Base-by-base conservation (phyloP, 1,140 invertebrate genomes). In the Sminthurinus signatus region DNA sequence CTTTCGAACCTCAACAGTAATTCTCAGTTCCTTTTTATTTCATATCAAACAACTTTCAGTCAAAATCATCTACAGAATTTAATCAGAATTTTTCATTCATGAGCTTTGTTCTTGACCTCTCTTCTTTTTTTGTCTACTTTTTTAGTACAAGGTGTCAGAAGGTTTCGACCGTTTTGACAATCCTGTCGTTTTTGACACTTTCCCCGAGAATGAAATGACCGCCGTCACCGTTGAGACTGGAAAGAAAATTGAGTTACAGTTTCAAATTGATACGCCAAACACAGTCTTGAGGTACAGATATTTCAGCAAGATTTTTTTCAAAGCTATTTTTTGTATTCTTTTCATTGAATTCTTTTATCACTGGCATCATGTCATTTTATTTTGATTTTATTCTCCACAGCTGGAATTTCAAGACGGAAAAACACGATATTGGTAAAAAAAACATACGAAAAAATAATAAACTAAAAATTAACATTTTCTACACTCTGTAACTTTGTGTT, bases 351-450 rank as follows among this genome's bases (percentile, higher is more conserved):
- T 12, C 2, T 29, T 44, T 29, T 43, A 15, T n/a, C n/a, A n/a
- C n/a, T n/a, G n/a, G n/a, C 14, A 39, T 48, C 27, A 10, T 44
- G 14, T 32, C 12, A 17, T 17, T 44, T 54, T 42, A 50, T 50
- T 27, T 72, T 19, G n/a, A n/a, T n/a, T n/a, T n/a, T n/a, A n/a
- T n/a, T n/a, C 64, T 72, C 75, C 76, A 73, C 65, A 93, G 91
- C 64, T 95, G 91, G 91, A 89, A 92, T 72, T 92, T 93, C 73
- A 83, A 85, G 67, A 87, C 89, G 0, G 87, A 92, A 66, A 84
- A 83, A 60, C 86, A 93, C 73, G 92, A 95, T 74, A 93, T 96
- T 56, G 89, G 88, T n/a, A n/a, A n/a, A n/a, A n/a, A n/a, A n/a
- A n/a, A n/a, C n/a, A n/a, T n/a, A n/a, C n/a, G n/a, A n/a, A n/a